Evolutionary conservation across 1,140 invertebrate genomes (phyloP), one percentile per base, ranked within the genome.

Genomic region (Coenobita brevimanus): DNA sequence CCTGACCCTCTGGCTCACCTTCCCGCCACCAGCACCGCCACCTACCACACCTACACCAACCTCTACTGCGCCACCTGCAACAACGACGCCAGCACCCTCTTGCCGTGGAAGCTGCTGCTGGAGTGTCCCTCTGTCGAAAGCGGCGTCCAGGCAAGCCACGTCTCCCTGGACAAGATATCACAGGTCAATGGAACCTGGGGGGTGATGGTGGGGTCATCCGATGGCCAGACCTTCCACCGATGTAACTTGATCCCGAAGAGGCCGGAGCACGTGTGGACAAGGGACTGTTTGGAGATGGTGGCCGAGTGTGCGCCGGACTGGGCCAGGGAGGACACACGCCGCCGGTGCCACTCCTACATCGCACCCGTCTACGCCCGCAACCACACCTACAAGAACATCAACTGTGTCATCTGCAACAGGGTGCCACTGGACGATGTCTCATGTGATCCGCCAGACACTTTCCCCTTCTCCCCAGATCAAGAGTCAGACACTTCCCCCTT

Each of bases 1-100:
- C 33, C n/a, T 21, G 82, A 84, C 82, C 82, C 82, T 0, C 67
- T 84, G 17, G 50, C 38, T 10, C 46, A 75, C 50, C 38, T 84
- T 1, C 82, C 82, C 21, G 82, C 43, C 64, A 71, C 64, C 64
- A 71, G 67, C 41, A 8, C n/a, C 21, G 15, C 24, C 15, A 43
- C 17, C 38, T 24, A 21, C 64, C 1, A 24, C 36, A 75, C 64
- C 62, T 71, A 43, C 41, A 24, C 41, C 33, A 64, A 27, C 69
- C 36, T 24, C 38, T 57, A 24, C n/a, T 82, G 54, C 21, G 64
- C 36, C 43, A 46, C 57, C 41, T 82, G 62, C 57, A 57, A 82
- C 43, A 46, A n/a, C 41, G 82, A 30, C 50, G 54, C 27, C 62
- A 57, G 33, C 38, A 54, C 33, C n/a, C 21, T 30, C n/a, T 33